A percentile compares a stretch with the other conserved stretches of the same genome.
Conservation (phyloP, 2,888 invertebrate genomes). For the Myathropa florea region DNA sequence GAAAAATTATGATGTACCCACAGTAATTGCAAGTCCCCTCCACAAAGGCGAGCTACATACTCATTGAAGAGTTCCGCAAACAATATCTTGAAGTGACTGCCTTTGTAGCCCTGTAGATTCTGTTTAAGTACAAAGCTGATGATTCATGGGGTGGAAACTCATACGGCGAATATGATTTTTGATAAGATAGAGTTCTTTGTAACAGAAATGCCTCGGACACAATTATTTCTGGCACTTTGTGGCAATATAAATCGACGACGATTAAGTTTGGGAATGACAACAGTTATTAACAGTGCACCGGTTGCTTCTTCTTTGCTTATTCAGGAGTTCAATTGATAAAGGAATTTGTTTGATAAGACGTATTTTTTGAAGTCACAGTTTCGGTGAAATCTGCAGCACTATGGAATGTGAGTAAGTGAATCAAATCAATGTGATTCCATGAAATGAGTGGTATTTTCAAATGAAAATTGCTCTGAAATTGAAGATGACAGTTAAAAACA, state of each 20-base stretch:
- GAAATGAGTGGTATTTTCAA: no score
- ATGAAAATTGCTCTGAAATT: no score
- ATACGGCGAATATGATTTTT: not conserved
- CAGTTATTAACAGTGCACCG: not conserved
- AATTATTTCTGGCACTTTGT: not conserved
- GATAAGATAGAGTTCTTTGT: conserved; percentile 4
- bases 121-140: not conserved
- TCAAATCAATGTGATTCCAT: no score
- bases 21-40: not conserved
- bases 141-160: not conserved
- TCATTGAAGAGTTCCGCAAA: not conserved
- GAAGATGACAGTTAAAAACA: no score
- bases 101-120: not conserved
- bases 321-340: not conserved
- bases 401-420: not conserved
- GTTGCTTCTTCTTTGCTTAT: not conserved
- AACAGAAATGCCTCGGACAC: conserved; percentile 12
- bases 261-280: not conserved
- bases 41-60: not conserved
- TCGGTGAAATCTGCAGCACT: not conserved
- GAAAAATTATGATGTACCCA: not conserved
- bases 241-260: not conserved
- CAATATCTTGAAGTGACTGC: not conserved
- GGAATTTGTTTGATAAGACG: not conserved
- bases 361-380: not conserved